Evolutionary conservation across 2,888 invertebrate species (phyloP), one percentile per base, ranked within the genome.

Genomic region (Synanthedon andrenaeformis): DNA sequence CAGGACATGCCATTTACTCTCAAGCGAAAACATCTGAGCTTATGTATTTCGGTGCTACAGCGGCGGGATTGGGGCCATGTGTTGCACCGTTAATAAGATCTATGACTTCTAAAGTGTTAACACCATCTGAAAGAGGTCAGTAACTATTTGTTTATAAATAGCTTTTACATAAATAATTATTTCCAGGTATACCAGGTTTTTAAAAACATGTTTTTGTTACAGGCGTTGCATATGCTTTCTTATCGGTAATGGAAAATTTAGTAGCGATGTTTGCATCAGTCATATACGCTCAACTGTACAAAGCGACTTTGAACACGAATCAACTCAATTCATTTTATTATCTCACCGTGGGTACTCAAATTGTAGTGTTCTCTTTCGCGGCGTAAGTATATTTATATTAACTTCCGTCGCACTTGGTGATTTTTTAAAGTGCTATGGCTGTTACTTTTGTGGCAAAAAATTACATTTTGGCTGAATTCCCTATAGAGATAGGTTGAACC

Each of bases 191-290:
- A 23, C 17, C 23, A 51, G 6, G 13, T 14, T 35, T 17, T 50
- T 35, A 3, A 41, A 13, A 13, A 12, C 13, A 45, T 14, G 13
- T 12, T 62, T 56, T 28, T 45, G 53, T 78, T 78, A 10, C 73
- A 92, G 92, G 93, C 41, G 94, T 93, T 70, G 91, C 93, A 1
- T 94, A 93, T 69, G 92, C 94, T 0, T 85, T 95, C 58, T 80
- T 95, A 6, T 91, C 94, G 0, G 94, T 94, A 0, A 94, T 93
- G 72, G 94, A 95, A 68, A 94, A 94, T 68, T 93, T 94, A 0
- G 92, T 94, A 45, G 94, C 93, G 0, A 86, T 95, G 65, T 85
- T 94, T 55, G 94, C 94, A 4, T 92, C 93, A 0, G 86, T 92
- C 2, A 79, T 93, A 48, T 95, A 94, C 70, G 89, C 91, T 13